Conservation (phyloP, 2,888 invertebrate species). For the Sarcophaga rosellei region DNA sequence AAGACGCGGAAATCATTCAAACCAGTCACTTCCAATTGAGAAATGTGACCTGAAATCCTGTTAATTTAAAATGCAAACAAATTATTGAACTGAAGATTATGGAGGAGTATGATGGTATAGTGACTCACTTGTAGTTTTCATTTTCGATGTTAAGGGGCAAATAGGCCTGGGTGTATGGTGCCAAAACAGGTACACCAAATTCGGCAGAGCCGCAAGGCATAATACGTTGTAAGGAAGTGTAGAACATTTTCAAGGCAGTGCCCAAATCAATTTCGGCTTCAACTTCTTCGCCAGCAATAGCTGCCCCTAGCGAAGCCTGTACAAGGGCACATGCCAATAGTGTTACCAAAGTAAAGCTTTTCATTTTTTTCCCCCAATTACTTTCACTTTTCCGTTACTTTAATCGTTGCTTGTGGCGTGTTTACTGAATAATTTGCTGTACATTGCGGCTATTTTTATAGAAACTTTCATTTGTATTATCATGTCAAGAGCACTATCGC, state of each 20-base stretch:
- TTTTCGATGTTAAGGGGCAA: constrained; percentile 38
- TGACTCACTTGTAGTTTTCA: constrained; percentile 62
- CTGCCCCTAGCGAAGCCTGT: constrained; percentile 59
- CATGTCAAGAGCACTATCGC: not conserved
- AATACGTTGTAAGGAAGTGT: constrained; percentile 70
- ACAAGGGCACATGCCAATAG: constrained; percentile 16
- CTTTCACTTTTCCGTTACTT: not conserved
- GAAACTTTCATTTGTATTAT: constrained; percentile 5
- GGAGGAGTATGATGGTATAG: not conserved
- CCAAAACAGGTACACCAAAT: constrained; percentile 71
- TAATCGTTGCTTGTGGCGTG: not conserved
- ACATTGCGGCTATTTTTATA: not conserved
- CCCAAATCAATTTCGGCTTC: constrained; percentile 63
- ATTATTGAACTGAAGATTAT: not conserved
- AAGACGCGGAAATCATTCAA: constrained; percentile 71
- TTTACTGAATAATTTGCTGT: not conserved
- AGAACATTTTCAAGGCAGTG: constrained; percentile 68
- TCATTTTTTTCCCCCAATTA: constrained; percentile 13
- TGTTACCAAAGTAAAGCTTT: not conserved
- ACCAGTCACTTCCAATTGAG: constrained; percentile 72
- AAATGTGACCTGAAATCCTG: constrained; percentile 71
- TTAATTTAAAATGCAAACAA: not conserved
- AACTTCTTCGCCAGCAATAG: not conserved
- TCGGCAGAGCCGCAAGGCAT: constrained; percentile 74
- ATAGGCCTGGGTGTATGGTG: constrained; percentile 69